A percentile compares a stretch with the other conserved stretches of the same genome.
Evolutionary conservation across 2,113 vertebrate genomes (phyloP).

Genomic region (Centropristis striata): DNA sequence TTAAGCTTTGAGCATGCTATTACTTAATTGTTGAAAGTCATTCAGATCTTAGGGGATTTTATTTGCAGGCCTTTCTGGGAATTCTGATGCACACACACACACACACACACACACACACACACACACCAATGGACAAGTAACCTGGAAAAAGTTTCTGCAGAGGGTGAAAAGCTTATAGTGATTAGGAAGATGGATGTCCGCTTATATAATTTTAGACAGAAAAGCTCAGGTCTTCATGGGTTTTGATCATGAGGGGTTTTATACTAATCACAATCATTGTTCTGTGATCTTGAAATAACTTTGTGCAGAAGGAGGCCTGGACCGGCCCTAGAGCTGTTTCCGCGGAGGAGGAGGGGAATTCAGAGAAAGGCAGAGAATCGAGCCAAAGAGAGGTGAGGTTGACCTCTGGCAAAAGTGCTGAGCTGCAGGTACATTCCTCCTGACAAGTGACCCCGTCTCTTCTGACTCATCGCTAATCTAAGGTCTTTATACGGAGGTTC

Average conservation of each 20-base stretch:
- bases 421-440: constrained; percentile 77
- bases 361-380: constrained; percentile 18
- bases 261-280: constrained; percentile 38
- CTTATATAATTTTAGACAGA: constrained; percentile 36
- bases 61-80: background rate
- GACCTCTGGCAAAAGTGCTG: constrained; percentile 54
- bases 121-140: constrained; percentile 2
- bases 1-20: background rate
- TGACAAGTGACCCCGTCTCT: constrained; percentile 55
- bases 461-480: constrained; percentile 42
- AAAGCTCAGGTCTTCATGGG: constrained; percentile 40
- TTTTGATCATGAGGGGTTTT: constrained; percentile 43
- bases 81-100: background rate
- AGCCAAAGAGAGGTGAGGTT: constrained; percentile 21
- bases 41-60: background rate
- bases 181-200: constrained; percentile 47
- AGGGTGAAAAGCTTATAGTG: constrained; percentile 22
- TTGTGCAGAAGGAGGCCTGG: constrained; percentile 50
- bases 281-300: constrained; percentile 51
- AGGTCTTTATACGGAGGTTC: constrained; percentile 37
- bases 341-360: constrained; percentile 26
- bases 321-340: constrained; percentile 26
- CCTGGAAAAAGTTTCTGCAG: constrained; percentile 19
- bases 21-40: background rate
- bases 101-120: background rate